Conservation (phyloP, 2,888 invertebrate species). For the Tipula confusa region DNA sequence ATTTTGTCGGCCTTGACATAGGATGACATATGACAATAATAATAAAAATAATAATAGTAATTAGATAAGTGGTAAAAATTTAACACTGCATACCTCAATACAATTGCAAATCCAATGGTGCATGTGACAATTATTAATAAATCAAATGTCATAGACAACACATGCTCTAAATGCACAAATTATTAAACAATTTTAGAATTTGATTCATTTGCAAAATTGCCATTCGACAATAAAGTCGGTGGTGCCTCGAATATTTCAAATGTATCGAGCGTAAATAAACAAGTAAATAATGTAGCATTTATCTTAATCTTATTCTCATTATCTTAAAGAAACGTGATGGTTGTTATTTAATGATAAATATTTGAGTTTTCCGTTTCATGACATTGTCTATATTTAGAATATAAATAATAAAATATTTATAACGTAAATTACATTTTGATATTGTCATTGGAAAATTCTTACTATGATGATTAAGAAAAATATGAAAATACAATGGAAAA, state of each 20-base stretch:
- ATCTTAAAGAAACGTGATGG: neutral
- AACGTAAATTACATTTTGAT: neutral
- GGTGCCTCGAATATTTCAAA: no score
- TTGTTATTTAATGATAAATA: neutral
- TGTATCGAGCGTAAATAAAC: no score
- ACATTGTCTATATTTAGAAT: neutral
- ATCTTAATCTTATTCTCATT: neutral
- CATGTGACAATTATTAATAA: neutral
- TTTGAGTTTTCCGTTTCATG: neutral
- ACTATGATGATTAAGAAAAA: neutral
- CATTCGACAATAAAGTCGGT: neutral
- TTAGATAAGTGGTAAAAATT: no score
- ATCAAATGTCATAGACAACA: neutral
- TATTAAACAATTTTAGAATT: neutral
- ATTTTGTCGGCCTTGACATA: neutral
- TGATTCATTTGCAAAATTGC: neutral
- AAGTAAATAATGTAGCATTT: no score
- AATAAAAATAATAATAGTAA: neutral
- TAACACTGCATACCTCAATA: neutral
- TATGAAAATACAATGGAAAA: neutral
- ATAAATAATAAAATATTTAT: neutral
- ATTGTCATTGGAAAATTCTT: neutral
- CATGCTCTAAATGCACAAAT: neutral
- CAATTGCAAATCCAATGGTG: neutral
- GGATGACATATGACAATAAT: neutral